Percentiles rank a stretch among this genome's conserved stretches.
Evolutionary conservation across 2,888 invertebrate genomes (phyloP).

Genomic region (Athalia rosae): DNA sequence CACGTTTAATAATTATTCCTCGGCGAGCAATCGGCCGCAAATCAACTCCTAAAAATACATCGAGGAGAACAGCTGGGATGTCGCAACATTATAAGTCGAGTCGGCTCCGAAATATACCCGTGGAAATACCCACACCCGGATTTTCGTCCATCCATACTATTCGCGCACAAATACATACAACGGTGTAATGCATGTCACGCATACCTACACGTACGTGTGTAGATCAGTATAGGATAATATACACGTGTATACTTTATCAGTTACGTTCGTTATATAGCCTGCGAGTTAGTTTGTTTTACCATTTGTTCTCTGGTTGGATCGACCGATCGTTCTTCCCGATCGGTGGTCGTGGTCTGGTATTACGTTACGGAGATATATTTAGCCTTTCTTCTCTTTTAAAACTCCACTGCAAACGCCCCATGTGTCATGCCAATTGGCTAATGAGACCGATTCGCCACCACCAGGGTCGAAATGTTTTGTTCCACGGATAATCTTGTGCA

Average conservation of each 20-base stretch:
- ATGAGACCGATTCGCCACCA: not conserved
- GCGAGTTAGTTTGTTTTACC: not conserved
- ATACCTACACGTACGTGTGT: not conserved
- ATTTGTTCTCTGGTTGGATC: slow-evolving; percentile 24
- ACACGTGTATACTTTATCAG: not conserved
- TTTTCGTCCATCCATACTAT: too few species aligned
- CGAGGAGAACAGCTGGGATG: slow-evolving; percentile 27
- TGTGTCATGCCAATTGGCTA: slow-evolving; percentile 36
- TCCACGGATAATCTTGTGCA: too few species aligned
- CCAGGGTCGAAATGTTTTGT: not conserved
- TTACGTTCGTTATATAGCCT: slow-evolving; percentile 2
- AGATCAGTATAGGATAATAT: not conserved
- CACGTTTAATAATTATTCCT: not conserved
- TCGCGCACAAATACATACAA: too few species aligned
- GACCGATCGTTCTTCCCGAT: slow-evolving; percentile 20
- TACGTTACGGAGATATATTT: slow-evolving; percentile 73
- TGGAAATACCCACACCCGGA: slow-evolving; percentile 35
- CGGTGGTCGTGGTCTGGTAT: slow-evolving; percentile 61
- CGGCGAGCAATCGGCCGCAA: slow-evolving; percentile 2
- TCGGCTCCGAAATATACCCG: slow-evolving; percentile 37
- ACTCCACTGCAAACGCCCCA: slow-evolving; percentile 23
- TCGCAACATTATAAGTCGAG: slow-evolving; percentile 22
- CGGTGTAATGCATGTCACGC: not conserved
- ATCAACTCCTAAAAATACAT: slow-evolving; percentile 26
- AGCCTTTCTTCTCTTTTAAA: slow-evolving; percentile 71